phyloP scores from a whole-genome alignment of 2,888 invertebrate species.

The Lithophane leautieri region DNA sequence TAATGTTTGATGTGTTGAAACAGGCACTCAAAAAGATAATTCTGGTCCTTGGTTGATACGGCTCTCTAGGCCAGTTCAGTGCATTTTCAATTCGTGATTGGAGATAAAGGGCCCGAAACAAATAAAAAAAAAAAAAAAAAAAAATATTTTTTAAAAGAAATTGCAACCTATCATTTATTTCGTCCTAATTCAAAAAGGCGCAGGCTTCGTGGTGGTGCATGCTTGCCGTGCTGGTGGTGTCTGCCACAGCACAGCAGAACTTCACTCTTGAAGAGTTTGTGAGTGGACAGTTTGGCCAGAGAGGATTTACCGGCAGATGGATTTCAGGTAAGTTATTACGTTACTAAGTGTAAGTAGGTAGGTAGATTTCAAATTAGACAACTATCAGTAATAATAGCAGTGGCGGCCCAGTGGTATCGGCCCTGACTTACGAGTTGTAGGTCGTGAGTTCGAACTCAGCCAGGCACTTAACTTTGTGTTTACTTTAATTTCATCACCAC shows the following conservation, averaged over 20 bases:
- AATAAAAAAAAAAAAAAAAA: slow-evolving; percentile 9
- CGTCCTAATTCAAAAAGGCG: slow-evolving; percentile 64
- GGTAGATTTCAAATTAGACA: background rate
- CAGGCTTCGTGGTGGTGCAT: slow-evolving; percentile 72
- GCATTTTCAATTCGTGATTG: background rate
- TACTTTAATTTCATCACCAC: too few relatives aligned
- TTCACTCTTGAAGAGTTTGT: slow-evolving; percentile 85
- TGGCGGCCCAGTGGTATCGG: too few relatives aligned
- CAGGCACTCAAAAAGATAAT: slow-evolving; percentile 21
- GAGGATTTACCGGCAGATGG: slow-evolving; percentile 92
- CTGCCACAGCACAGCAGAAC: slow-evolving; percentile 79
- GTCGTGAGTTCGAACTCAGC: too few relatives aligned
- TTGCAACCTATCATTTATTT: background rate
- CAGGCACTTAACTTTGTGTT: too few relatives aligned
- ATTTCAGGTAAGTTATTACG: slow-evolving; percentile 89
- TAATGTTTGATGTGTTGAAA: slow-evolving; percentile 13
- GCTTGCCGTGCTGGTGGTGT: slow-evolving; percentile 72
- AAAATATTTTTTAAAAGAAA: too few relatives aligned
- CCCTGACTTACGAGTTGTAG: too few relatives aligned
- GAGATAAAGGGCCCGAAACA: background rate
- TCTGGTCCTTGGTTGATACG: slow-evolving; percentile 3
- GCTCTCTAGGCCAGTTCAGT: slow-evolving; percentile 4
- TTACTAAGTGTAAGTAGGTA: background rate
- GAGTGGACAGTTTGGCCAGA: slow-evolving; percentile 79
- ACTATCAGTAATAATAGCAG: background rate